These are phyloP conservation scores for Xanthorhoe spadicearia DNA, from an alignment of 2,888 invertebrate species.

Conservation along the genomic window DNA sequence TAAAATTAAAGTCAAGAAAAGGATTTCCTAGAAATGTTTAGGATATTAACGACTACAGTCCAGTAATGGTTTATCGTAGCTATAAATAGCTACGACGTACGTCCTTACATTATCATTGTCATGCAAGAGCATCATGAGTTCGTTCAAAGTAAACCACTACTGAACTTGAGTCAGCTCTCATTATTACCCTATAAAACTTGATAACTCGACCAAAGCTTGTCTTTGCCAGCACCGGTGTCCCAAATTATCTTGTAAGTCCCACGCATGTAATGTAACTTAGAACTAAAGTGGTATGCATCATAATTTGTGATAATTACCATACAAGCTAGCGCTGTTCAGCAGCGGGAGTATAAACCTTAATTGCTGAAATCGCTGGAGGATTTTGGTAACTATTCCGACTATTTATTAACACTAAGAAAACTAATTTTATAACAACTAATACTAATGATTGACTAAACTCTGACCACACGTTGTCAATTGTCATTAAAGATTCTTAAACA, in stretches of 20 bases:
- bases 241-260: not conserved
- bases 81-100: no score
- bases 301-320: not conserved
- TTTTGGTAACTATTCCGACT: not conserved
- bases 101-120: no score
- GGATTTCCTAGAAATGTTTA: not conserved
- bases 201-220: not conserved
- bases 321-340: not conserved
- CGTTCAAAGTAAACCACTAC: not conserved
- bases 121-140: no score
- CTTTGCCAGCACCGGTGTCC: not conserved
- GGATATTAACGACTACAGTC: no score
- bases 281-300: not conserved
- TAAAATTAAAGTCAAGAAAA: not conserved
- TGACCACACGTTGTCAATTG: no score
- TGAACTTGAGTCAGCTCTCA: not conserved
- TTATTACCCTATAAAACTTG: constrained; percentile 1
- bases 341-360: not conserved
- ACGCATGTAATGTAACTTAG: not conserved
- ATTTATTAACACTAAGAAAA: not conserved
- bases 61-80: no score
- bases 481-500: no score
- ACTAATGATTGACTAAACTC: no score
- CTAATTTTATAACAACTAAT: no score
- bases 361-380: not conserved